phyloP scores from a whole-genome alignment of 2,113 vertebrate genomes.

The Hirundichthys speculiger region DNA sequence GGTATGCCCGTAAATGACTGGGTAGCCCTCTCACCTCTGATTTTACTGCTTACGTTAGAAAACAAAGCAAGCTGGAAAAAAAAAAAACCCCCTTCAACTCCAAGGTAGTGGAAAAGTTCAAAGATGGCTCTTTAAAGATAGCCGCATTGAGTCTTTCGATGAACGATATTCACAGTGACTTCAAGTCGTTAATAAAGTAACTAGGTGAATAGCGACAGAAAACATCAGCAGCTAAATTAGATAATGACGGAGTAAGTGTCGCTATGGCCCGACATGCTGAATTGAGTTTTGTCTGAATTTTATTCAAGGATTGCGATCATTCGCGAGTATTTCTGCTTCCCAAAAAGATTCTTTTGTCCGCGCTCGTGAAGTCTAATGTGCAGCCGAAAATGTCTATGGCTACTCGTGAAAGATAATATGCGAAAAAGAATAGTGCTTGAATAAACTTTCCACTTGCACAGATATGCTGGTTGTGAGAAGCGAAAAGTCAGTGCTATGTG shows the following conservation, averaged over 20 bases:
- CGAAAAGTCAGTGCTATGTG: slow-evolving; percentile 38
- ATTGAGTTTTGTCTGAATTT: slow-evolving; percentile 46
- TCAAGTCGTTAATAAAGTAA: slow-evolving; percentile 17
- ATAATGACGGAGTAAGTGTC: slow-evolving; percentile 15
- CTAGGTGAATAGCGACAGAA: slow-evolving; percentile 24
- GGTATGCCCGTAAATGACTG: too few species aligned
- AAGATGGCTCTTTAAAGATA: too few species aligned
- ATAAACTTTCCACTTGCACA: slow-evolving; percentile 42
- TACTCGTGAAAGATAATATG: slow-evolving; percentile 46
- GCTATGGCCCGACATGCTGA: slow-evolving; percentile 16
- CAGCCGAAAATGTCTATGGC: slow-evolving; percentile 41
- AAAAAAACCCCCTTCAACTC: not conserved
- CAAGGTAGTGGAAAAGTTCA: not conserved
- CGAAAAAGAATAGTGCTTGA: slow-evolving; percentile 39
- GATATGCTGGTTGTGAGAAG: slow-evolving; percentile 44
- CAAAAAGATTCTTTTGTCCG: slow-evolving; percentile 32
- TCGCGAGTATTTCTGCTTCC: slow-evolving; percentile 19
- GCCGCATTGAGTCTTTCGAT: not conserved
- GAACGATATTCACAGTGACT: slow-evolving; percentile 12
- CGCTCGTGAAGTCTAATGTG: slow-evolving; percentile 4
- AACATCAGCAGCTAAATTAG: slow-evolving; percentile 7
- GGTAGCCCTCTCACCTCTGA: too few species aligned
- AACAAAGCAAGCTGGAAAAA: too few species aligned
- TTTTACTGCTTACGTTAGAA: too few species aligned
- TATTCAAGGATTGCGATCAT: slow-evolving; percentile 29